Base-by-base conservation (phyloP, 1,140 invertebrate genomes). In the Eubasilissa regina region DNA sequence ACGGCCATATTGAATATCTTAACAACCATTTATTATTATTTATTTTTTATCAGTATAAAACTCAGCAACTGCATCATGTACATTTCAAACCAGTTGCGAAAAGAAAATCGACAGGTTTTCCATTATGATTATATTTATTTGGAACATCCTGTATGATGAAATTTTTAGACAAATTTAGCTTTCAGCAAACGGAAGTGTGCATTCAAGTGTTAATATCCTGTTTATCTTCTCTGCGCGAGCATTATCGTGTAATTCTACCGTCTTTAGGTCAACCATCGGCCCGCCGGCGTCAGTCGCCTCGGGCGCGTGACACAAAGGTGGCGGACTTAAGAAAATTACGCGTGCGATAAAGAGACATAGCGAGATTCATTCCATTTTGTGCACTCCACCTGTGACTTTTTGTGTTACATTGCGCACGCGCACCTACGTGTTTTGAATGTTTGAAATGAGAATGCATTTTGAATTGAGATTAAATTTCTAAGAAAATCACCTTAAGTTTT, bases 351-450 rank as follows among this genome's bases (percentile, higher is more conserved):
- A 51, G 68, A 25, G 68, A 73, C 47, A 25, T 3, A 21, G 47
- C 47, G 68, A 51, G 68, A 73, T 19, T 64, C 35, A 64, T 64
- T 47, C n/a, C 45, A 25, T 44, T 0, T 68, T 35, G 68, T 53
- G 47, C 68, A 73, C 68, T 73, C 45, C 74, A 76, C 74, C 74
- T 76, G 74, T 12, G 44, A 62, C 56, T 76, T 76, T 75, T 76
- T 48, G 74, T 76, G 74, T 76, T 48, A 76, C 68, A 73, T 55
- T 55, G 25, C 68, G 68, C 48, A 73, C 47, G 68, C 68, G 68
- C 68, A n/a, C 68, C 45, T 47, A 72, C 68, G 48, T 47, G 15
- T 9, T 47, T 68, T 47, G n/a, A 15, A 47, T 47, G 9, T 68
- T 68, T 17, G 15, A 47, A 47, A 45, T 68, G 44, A 9, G 44